A percentile compares a stretch with the other conserved stretches of the same genome.
These are phyloP conservation scores for Gallirallus australis DNA, from an alignment of 2,797 vertebrate genomes.

Conservation along the genomic window DNA sequence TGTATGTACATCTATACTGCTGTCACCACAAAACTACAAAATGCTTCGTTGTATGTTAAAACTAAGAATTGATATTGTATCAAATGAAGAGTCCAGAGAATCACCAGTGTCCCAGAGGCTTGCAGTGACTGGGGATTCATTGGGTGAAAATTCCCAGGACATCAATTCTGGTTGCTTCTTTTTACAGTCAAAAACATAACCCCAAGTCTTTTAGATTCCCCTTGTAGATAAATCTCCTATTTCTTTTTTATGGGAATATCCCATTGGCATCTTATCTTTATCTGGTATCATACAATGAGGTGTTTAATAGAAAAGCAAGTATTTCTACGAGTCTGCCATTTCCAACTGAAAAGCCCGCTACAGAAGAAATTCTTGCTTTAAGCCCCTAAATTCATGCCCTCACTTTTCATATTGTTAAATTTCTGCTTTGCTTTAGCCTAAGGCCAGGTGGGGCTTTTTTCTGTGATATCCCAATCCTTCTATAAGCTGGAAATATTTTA, in stretches of 20 bases:
- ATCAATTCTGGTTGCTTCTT: neutral
- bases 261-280: neutral
- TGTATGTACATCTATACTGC: neutral
- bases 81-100: neutral
- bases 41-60: neutral
- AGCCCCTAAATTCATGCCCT: neutral
- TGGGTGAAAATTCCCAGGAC: neutral
- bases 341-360: neutral
- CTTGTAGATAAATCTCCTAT: neutral
- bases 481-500: neutral
- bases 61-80: neutral
- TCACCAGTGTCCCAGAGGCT: neutral
- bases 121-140: neutral
- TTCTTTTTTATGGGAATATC: neutral
- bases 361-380: neutral
- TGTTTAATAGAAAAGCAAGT: constrained; percentile 6
- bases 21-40: neutral
- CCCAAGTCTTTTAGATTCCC: neutral
- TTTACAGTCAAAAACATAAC: neutral
- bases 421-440: neutral
- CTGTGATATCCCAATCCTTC: neutral
- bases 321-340: neutral
- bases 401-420: neutral
- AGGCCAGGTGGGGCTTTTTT: neutral
- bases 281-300: neutral